Percentiles rank a stretch among this genome's conserved stretches.
These are phyloP conservation scores for Aethina tumida DNA, from an alignment of 1,140 invertebrate species.

Conservation along the genomic window DNA sequence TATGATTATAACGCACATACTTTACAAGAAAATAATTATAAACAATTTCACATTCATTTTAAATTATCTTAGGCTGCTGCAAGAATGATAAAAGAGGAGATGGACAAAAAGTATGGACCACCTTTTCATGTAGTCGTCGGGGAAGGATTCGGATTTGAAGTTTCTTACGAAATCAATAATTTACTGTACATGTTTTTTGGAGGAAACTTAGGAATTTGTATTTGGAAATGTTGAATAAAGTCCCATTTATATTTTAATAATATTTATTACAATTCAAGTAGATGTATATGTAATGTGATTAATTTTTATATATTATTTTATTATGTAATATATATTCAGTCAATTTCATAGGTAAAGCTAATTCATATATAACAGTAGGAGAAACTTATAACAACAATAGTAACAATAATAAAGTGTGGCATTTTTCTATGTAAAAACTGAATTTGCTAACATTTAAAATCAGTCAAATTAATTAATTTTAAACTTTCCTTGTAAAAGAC, in stretches of 20 bases:
- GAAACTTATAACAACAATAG: no score
- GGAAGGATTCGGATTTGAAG: slow-evolving; percentile 87
- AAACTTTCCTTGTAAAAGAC: slow-evolving; percentile 6
- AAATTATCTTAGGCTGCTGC: slow-evolving; percentile 50
- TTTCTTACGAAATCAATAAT: slow-evolving; percentile 82
- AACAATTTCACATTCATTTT: slow-evolving; percentile 6
- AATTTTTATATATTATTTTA: no score
- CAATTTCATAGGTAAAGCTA: no score
- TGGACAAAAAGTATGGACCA: slow-evolving; percentile 91
- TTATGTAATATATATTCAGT: no score
- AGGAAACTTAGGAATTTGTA: slow-evolving; percentile 77
- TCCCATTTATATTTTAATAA: no score
- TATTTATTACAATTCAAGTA: no score
- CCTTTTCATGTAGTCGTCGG: slow-evolving; percentile 90
- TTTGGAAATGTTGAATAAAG: slow-evolving; percentile 90
- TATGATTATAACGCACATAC: neutral
- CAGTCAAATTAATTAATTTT: no score
- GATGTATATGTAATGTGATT: no score
- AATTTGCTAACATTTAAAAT: no score
- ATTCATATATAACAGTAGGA: no score
- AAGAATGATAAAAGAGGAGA: slow-evolving; percentile 81
- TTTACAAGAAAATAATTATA: neutral
- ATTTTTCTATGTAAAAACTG: no score
- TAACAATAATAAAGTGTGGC: no score
- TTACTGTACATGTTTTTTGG: slow-evolving; percentile 88